Conservation (phyloP, 1,140 invertebrate species). For the Plectrocnemia conspersa region DNA sequence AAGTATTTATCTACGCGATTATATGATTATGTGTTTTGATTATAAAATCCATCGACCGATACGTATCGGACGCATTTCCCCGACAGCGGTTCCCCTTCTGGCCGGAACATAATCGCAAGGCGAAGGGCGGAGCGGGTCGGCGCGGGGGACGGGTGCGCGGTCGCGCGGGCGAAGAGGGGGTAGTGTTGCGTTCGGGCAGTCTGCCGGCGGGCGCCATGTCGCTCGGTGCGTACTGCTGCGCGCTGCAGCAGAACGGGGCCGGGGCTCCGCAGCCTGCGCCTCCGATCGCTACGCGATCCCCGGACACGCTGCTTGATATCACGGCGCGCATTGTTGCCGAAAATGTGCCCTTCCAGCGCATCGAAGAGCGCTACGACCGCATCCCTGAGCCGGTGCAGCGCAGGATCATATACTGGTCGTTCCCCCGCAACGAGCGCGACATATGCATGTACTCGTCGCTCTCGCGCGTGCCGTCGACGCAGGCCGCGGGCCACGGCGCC, state of each 20-base stretch:
- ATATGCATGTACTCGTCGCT: slow-evolving; percentile 87
- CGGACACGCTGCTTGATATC: slow-evolving; percentile 71
- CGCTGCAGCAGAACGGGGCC: slow-evolving; percentile 20
- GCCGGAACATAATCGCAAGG: slow-evolving; percentile 16
- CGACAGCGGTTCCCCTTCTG: slow-evolving; percentile 21
- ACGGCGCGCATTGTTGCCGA: slow-evolving; percentile 78
- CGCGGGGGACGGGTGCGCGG: neutral
- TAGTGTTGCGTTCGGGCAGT: slow-evolving; percentile 15
- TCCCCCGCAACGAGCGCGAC: slow-evolving; percentile 78
- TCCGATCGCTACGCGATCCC: slow-evolving; percentile 38
- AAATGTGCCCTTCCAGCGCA: slow-evolving; percentile 78
- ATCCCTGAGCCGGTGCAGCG: slow-evolving; percentile 85
- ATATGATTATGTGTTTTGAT: no score
- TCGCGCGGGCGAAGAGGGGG: slow-evolving; percentile 5
- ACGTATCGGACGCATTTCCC: no score
- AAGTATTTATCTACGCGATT: no score
- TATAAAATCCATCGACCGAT: no score
- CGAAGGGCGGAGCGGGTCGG: slow-evolving; percentile 11
- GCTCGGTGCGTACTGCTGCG: slow-evolving; percentile 14
- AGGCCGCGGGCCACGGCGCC: slow-evolving; percentile 55
- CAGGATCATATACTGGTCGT: slow-evolving; percentile 83
- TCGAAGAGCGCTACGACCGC: slow-evolving; percentile 79
- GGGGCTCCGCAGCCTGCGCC: slow-evolving; percentile 11
- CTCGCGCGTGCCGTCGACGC: slow-evolving; percentile 49
- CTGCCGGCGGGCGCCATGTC: slow-evolving; percentile 27